These are phyloP conservation scores for Quadroppia sp. DNA, from an alignment of 2,888 invertebrate species.

Conservation along the genomic window DNA sequence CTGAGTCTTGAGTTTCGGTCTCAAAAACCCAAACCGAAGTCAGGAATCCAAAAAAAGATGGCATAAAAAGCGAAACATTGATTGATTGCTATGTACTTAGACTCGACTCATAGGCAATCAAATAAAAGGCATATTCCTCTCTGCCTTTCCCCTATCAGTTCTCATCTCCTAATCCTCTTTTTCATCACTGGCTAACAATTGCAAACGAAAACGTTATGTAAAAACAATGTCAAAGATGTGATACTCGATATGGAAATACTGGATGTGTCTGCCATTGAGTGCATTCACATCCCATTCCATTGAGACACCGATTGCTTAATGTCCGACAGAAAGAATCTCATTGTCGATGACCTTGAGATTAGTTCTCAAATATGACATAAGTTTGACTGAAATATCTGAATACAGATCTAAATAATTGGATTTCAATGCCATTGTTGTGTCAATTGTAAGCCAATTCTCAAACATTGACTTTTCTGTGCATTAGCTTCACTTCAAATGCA, in stretches of 20 bases:
- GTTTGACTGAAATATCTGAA: conserved; percentile 36
- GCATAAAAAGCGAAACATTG: neutral
- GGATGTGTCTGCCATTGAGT: conserved; percentile 2
- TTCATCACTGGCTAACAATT: conserved; percentile 21
- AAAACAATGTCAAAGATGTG: conserved; percentile 14
- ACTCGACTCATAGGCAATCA: neutral
- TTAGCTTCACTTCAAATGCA: neutral
- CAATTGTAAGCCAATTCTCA: conserved; percentile 30
- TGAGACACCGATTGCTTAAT: neutral
- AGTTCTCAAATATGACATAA: conserved; percentile 16
- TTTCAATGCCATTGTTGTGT: conserved; percentile 20
- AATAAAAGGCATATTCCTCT: neutral
- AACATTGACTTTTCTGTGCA: conserved; percentile 25
- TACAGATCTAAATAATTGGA: conserved; percentile 31
- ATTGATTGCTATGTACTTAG: neutral
- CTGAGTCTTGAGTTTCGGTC: too few species aligned
- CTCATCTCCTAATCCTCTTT: conserved; percentile 14
- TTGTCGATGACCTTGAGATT: conserved; percentile 24
- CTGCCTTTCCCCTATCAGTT: neutral
- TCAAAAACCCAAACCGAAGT: too few species aligned
- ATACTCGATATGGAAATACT: neutral
- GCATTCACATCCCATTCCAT: conserved; percentile 21
- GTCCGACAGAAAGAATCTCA: conserved; percentile 17
- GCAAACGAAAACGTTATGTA: neutral
- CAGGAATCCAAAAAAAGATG: too few species aligned